A percentile compares a stretch with the other conserved stretches of the same genome.
phyloP scores from a whole-genome alignment of 2,113 vertebrate genomes.

The Synchiropus splendidus region DNA sequence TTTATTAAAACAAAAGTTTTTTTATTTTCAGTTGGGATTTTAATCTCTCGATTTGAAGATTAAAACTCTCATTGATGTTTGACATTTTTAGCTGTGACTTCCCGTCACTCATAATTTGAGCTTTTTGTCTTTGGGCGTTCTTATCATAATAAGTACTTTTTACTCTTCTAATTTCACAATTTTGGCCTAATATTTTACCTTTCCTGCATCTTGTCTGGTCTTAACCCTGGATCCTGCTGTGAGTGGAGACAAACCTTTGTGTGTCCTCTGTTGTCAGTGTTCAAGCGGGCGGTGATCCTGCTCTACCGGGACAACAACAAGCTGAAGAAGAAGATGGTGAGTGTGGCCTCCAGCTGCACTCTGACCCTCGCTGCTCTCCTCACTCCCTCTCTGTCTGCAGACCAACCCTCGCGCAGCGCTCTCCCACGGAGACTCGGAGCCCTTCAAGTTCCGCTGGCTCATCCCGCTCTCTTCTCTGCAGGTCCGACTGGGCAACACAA shows the following conservation, averaged over 20 bases:
- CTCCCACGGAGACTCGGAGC: slow-evolving; percentile 79
- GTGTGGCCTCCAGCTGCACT: slow-evolving; percentile 20
- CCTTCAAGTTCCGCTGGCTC: slow-evolving; percentile 92
- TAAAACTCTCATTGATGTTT: too few relatives aligned
- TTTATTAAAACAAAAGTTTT: too few relatives aligned
- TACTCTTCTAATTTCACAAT: too few relatives aligned
- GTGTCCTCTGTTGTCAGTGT: slow-evolving; percentile 67
- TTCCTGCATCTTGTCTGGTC: too few relatives aligned
- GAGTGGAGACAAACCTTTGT: not conserved
- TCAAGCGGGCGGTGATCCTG: slow-evolving; percentile 93
- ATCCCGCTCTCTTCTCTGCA: slow-evolving; percentile 91
- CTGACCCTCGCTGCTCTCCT: not conserved
- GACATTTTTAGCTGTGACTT: too few relatives aligned
- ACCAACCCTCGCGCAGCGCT: slow-evolving; percentile 70
- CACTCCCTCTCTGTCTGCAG: slow-evolving; percentile 39
- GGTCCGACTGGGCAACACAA: slow-evolving; percentile 84
- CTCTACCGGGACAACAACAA: slow-evolving; percentile 92
- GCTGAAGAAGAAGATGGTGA: slow-evolving; percentile 91
- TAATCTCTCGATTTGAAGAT: too few relatives aligned
- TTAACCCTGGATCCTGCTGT: slow-evolving; percentile 19
- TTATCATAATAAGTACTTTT: too few relatives aligned
- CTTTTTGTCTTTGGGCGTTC: too few relatives aligned
- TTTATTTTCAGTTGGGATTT: too few relatives aligned
- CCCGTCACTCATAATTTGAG: too few relatives aligned
- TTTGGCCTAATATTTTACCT: too few relatives aligned